Evolutionary conservation across 64 coral and sea anemone genomes (phyloP).

Genomic region (Stichodactyla helianthus): DNA sequence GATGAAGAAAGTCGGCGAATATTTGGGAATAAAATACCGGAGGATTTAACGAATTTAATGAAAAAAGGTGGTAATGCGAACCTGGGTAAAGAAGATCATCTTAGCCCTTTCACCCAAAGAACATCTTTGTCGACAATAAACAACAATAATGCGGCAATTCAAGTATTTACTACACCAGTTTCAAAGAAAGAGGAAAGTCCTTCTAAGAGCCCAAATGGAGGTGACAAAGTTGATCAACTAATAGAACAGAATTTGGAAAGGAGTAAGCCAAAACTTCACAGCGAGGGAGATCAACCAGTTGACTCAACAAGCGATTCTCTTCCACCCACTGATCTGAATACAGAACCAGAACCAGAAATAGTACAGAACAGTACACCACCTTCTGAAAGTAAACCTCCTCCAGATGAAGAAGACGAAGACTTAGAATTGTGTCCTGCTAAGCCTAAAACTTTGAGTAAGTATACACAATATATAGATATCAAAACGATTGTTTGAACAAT

Average conservation of each 20-base stretch:
- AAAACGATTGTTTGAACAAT: no score
- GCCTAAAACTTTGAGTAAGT: slow-evolving; percentile 1
- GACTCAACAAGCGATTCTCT: background rate
- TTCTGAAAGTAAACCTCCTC: background rate
- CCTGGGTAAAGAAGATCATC: no score
- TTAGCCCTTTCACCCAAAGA: no score
- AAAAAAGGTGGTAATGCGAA: background rate
- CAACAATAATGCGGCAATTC: no score
- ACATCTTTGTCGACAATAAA: no score
- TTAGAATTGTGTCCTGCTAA: slow-evolving; percentile 16
- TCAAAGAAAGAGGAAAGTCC: background rate
- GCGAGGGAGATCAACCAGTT: slow-evolving; percentile 14
- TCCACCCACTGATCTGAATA: background rate
- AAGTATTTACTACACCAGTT: background rate
- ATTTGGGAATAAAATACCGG: background rate
- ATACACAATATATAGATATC: background rate
- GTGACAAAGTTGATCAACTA: slow-evolving; percentile 2
- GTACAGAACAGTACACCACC: no score
- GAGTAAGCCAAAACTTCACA: background rate
- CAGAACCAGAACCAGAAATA: background rate
- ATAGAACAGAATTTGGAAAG: background rate
- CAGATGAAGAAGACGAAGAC: slow-evolving; percentile 18
- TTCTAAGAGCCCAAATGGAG: background rate
- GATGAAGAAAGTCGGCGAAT: background rate
- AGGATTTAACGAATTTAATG: background rate